These are phyloP conservation scores for Heliconius nattereri DNA, from an alignment of 1,140 invertebrate genomes.

Conservation along the genomic window DNA sequence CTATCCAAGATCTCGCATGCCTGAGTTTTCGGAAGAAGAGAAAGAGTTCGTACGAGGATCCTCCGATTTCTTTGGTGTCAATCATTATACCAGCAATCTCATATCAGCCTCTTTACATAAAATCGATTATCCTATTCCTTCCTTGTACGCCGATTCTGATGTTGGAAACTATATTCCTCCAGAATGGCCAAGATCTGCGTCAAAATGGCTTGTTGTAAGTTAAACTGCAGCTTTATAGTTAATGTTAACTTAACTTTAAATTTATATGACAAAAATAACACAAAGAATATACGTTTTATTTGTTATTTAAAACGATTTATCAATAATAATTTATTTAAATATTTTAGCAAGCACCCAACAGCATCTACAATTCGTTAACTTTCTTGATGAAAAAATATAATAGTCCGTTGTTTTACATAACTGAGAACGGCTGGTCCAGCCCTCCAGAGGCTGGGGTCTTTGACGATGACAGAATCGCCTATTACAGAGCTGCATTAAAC, in stretches of 20 bases:
- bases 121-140: constrained; percentile 39
- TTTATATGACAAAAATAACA: background rate
- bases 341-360: constrained; percentile 54
- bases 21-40: constrained; percentile 79
- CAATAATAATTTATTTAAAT: background rate
- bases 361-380: constrained; percentile 55
- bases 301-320: background rate
- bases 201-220: constrained; percentile 49
- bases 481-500: constrained; percentile 60
- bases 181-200: constrained; percentile 47
- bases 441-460: constrained; percentile 61
- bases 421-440: constrained; percentile 82
- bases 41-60: constrained; percentile 81
- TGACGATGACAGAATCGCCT: constrained; percentile 74
- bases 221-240: background rate
- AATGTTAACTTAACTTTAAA: no score
- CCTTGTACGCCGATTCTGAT: constrained; percentile 47
- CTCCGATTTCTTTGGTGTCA: constrained; percentile 85
- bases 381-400: constrained; percentile 81
- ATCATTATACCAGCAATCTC: constrained; percentile 81
- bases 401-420: constrained; percentile 80
- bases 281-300: background rate
- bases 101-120: constrained; percentile 46
- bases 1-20: constrained; percentile 75
- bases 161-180: constrained; percentile 33